Conservation (phyloP, 2,113 vertebrate genomes). For the Callipepla californica region DNA sequence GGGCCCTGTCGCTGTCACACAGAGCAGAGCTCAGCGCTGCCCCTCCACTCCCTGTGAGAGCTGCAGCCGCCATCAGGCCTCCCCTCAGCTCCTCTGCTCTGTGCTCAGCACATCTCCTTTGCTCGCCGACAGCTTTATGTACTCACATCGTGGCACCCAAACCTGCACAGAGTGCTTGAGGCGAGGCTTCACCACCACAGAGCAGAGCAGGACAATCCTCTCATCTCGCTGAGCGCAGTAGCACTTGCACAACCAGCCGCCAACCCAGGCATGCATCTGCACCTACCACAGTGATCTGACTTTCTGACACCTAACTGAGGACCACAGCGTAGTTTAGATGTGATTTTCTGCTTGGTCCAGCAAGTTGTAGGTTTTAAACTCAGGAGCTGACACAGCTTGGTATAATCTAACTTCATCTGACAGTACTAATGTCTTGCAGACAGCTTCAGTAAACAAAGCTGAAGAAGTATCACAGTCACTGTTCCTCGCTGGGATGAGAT, state of each 20-base stretch:
- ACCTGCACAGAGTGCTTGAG: too few species aligned
- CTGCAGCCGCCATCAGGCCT: too few species aligned
- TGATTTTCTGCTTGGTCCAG: slow-evolving; percentile 26
- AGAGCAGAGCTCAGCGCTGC: too few species aligned
- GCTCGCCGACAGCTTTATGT: too few species aligned
- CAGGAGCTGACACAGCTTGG: neutral
- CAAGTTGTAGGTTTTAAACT: neutral
- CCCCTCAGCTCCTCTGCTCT: too few species aligned
- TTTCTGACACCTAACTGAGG: neutral
- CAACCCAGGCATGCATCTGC: neutral
- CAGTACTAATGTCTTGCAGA: neutral
- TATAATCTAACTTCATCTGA: neutral
- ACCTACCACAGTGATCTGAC: neutral
- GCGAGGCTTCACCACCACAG: too few species aligned
- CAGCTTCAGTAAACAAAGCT: neutral
- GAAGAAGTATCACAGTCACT: neutral
- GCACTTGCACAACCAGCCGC: neutral
- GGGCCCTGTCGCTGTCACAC: too few species aligned
- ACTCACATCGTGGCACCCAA: too few species aligned
- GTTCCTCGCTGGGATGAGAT: neutral
- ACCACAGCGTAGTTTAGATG: slow-evolving; percentile 3
- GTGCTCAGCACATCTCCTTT: too few species aligned
- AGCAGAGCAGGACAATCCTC: too few species aligned
- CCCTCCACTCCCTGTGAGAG: too few species aligned
- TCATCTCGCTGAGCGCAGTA: neutral